Evolutionary conservation across 2,888 invertebrate species (phyloP).

Genomic region (Apomyelois bistriatella): DNA sequence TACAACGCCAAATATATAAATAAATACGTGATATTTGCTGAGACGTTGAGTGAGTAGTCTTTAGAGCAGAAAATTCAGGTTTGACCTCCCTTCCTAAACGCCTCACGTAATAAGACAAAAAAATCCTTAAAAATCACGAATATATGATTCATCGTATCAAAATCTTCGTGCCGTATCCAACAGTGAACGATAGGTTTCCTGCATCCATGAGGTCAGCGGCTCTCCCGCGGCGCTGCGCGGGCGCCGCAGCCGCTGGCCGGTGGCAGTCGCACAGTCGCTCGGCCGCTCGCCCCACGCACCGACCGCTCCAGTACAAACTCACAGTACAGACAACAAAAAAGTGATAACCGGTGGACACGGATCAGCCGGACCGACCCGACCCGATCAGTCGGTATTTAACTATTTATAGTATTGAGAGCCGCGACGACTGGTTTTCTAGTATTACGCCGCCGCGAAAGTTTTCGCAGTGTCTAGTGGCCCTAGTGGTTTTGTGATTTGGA

Average conservation of each 20-base stretch:
- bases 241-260: conserved; percentile 21
- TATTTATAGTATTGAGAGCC: conserved; percentile 54
- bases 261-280: conserved; percentile 41
- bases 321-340: conserved; percentile 22
- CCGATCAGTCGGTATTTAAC: conserved; percentile 34
- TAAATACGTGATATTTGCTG: too few species aligned
- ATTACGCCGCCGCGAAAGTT: conserved; percentile 51
- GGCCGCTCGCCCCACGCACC: conserved; percentile 34
- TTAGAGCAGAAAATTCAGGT: too few species aligned
- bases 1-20: too few species aligned
- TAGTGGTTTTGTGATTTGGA: conserved; percentile 15
- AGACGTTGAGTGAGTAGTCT: too few species aligned
- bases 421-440: conserved; percentile 60
- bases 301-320: conserved; percentile 19
- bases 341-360: conserved; percentile 41
- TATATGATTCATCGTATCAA: conserved; percentile 18
- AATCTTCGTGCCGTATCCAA: conserved; percentile 38
- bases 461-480: conserved; percentile 22
- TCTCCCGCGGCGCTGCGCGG: conserved; percentile 21
- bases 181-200: conserved; percentile 41
- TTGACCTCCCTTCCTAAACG: too few species aligned
- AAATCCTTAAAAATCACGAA: neutral
- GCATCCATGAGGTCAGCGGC: conserved; percentile 54
- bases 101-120: neutral
- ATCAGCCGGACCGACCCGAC: conserved; percentile 39